Conservation (phyloP, 1,140 invertebrate species). For the Propsilocerus akamusi region DNA sequence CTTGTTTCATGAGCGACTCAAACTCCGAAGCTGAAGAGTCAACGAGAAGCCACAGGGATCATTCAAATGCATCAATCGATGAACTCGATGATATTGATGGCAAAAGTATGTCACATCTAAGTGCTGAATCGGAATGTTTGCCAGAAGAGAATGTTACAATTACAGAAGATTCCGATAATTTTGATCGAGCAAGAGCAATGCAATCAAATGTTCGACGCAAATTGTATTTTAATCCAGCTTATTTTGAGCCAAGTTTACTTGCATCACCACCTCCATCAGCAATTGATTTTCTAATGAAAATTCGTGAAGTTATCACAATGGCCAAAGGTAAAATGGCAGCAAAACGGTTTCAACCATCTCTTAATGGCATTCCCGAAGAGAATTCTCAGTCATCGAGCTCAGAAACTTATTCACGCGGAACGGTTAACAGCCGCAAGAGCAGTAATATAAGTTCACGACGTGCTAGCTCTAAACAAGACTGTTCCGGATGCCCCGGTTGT, state of each 20-base stretch:
- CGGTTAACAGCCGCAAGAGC: conserved; percentile 13
- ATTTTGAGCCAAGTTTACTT: conserved; percentile 68
- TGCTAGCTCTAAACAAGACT: conserved; percentile 27
- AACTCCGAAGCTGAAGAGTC: conserved; percentile 20
- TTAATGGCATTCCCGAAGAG: conserved; percentile 68
- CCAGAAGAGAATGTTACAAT: conserved; percentile 69
- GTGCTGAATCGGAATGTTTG: conserved; percentile 35
- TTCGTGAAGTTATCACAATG: conserved; percentile 70
- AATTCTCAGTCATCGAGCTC: conserved; percentile 15
- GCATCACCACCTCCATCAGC: conserved; percentile 69
- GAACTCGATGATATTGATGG: neutral
- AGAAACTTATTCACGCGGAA: neutral
- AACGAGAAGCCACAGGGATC: conserved; percentile 9
- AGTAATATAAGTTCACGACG: conserved; percentile 16
- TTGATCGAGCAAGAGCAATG: conserved; percentile 20
- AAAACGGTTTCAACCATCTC: conserved; percentile 58
- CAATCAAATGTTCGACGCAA: conserved; percentile 46
- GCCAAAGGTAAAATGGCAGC: conserved; percentile 70
- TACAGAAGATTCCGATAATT: conserved; percentile 48
- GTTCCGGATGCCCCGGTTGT: conserved; percentile 45
- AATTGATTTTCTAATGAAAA: conserved; percentile 68
- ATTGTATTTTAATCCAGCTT: conserved; percentile 72
- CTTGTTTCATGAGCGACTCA: conserved; percentile 23
- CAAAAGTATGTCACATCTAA: conserved; percentile 13
- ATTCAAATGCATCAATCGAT: neutral